phyloP scores from a whole-genome alignment of 2,797 vertebrate species.

The Bothrops alternatus region DNA sequence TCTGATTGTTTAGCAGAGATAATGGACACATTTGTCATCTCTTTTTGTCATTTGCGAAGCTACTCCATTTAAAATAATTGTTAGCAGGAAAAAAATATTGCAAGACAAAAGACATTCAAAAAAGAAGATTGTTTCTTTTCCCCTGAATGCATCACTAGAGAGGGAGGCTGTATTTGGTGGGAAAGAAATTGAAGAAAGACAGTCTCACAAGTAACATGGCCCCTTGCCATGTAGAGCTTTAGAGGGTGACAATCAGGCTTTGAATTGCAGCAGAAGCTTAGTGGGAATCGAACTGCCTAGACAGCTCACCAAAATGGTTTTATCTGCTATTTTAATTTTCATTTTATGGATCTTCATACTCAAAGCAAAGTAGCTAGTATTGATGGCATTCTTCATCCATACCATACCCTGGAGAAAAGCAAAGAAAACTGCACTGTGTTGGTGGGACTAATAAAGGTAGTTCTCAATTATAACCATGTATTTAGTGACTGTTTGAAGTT shows the following conservation, averaged over 20 bases:
- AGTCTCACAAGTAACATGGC: background rate
- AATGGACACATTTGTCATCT: background rate
- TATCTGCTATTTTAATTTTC: background rate
- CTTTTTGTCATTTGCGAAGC: conserved; percentile 14
- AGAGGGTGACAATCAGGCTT: background rate
- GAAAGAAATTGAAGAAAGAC: background rate
- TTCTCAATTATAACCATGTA: background rate
- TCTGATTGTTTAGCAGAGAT: background rate
- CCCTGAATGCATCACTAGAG: background rate
- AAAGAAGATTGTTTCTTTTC: background rate
- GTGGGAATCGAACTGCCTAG: background rate
- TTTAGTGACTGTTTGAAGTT: background rate
- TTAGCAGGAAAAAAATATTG: background rate
- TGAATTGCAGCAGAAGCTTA: background rate
- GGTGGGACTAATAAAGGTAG: conserved; percentile 31
- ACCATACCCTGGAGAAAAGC: conserved; percentile 40
- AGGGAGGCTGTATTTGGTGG: background rate
- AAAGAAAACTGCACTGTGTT: conserved; percentile 43
- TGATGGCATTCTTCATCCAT: conserved; percentile 47
- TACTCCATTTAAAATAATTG: conserved; percentile 7
- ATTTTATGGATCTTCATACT: conserved; percentile 17
- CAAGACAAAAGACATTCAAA: background rate
- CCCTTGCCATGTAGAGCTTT: background rate
- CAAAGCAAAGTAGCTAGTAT: conserved; percentile 34
- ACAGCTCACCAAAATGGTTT: background rate